Evolutionary conservation across 2,797 vertebrate genomes (phyloP), one percentile per base, ranked within the genome.

Genomic region (Cuculus canorus): DNA sequence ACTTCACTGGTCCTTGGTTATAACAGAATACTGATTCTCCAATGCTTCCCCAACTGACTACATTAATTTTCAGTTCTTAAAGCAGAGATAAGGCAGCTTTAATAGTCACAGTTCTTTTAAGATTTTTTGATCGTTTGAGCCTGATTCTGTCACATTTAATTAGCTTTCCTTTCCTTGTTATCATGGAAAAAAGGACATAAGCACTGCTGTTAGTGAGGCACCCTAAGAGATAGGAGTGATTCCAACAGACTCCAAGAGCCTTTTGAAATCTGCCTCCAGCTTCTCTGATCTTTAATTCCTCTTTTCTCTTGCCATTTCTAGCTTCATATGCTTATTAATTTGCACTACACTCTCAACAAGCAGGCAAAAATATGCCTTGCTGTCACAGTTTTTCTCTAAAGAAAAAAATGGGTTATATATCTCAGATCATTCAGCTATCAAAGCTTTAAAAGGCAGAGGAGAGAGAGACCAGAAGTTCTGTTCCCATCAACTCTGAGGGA

Each of bases 281-380:
- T 90, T 73, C 90, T 96, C 48, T 96, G 94, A 96, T 95, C 86
- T 96, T 93, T 90, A 85, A 93, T 90, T 95, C 91, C 68, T 95
- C 88, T 95, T 90, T 94, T 96, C 83, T 96, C 78, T 89, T 96
- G 94, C 86, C 88, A 94, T 89, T 90, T 93, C 93, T 78, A 89
- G 72, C 83, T 94, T 93, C 88, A 65, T 21, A 71, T 60, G 53
- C 53, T 82, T 54, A 79, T 32, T 92, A 92, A 88, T 92, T 91
- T 92, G 68, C 69, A 91, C 59, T 77, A 68, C 25, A 27, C 33
- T 87, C 56, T 65, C 72, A 83, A 91, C 10, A 75, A 83, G 33
- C 52, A 71, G 88, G 24, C 54, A 92, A 73, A 60, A 65, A 69
- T 75, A 79, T 37, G 63, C 37, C 64, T 70, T 77, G 45, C 66